A percentile compares a stretch with the other conserved stretches of the same genome.
phyloP scores from a whole-genome alignment of 2,888 invertebrate genomes.

The Hydropsyche betteni region DNA sequence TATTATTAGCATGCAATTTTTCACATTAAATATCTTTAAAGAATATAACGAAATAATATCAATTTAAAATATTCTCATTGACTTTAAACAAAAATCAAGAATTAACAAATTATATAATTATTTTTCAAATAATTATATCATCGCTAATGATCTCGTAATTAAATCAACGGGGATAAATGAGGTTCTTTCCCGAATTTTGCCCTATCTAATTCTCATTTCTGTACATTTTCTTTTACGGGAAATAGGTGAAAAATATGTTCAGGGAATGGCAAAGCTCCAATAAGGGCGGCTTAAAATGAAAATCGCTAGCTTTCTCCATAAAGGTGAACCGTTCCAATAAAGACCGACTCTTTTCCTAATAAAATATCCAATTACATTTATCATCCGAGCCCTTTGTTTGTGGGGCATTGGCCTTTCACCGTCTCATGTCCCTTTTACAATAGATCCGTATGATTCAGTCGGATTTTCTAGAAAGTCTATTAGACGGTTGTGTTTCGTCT shows the following conservation, averaged over 20 bases:
- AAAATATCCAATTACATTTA: constrained; percentile 42
- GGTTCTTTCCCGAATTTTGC: too few species aligned
- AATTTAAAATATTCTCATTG: too few species aligned
- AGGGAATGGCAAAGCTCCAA: constrained; percentile 24
- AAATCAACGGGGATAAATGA: too few species aligned
- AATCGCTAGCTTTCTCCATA: constrained; percentile 22
- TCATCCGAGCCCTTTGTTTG: constrained; percentile 35
- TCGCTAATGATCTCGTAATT: too few species aligned
- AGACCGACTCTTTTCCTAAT: constrained; percentile 27
- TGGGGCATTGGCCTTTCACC: constrained; percentile 14
- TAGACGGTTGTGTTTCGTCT: too few species aligned
- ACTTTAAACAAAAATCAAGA: too few species aligned
- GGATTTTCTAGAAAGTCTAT: neutral
- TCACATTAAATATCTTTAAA: too few species aligned
- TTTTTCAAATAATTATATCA: too few species aligned
- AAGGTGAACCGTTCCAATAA: constrained; percentile 37
- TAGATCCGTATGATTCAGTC: neutral
- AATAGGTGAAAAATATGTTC: constrained; percentile 27
- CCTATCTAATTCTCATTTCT: neutral
- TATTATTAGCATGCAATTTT: too few species aligned
- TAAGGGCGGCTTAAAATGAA: constrained; percentile 31
- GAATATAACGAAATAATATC: too few species aligned
- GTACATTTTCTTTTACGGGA: neutral
- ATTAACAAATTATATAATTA: too few species aligned
- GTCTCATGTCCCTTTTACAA: constrained; percentile 6